Conservation (phyloP, 2,888 invertebrate species). For the Chrysodeixis includens region DNA sequence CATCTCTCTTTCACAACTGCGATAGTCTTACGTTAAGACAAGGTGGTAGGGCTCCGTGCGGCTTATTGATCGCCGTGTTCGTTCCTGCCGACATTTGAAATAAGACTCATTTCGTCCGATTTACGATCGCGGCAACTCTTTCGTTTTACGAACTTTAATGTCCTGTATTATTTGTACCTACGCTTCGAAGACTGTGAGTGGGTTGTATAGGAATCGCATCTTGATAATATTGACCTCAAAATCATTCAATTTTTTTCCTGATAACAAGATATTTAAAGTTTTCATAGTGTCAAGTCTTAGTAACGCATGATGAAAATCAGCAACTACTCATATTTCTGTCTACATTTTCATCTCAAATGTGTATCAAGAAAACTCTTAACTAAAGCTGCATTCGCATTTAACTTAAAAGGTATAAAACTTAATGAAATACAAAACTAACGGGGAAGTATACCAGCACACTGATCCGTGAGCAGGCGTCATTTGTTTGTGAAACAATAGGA, state of each 20-base stretch:
- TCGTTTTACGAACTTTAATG: constrained; percentile 36
- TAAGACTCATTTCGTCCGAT: constrained; percentile 59
- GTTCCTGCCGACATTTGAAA: constrained; percentile 61
- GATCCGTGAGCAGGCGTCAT: constrained; percentile 42
- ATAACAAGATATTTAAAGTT: too few species aligned
- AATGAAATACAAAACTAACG: constrained; percentile 16
- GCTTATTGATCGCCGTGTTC: constrained; percentile 66
- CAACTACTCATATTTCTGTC: too few species aligned
- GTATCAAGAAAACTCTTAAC: not conserved
- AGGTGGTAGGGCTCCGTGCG: not conserved
- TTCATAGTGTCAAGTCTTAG: too few species aligned
- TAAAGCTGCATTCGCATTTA: not conserved
- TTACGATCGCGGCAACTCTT: constrained; percentile 53
- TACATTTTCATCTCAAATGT: not conserved
- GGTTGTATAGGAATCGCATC: constrained; percentile 25
- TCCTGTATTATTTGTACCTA: constrained; percentile 32
- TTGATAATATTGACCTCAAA: not conserved
- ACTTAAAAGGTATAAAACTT: not conserved
- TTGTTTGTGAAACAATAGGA: constrained; percentile 56
- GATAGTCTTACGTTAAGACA: too few species aligned
- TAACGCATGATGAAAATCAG: too few species aligned
- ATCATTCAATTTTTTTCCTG: too few species aligned
- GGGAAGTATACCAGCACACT: constrained; percentile 29
- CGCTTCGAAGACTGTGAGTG: constrained; percentile 48
- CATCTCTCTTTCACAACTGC: too few species aligned